These are phyloP conservation scores for Patella ulyssiponensis DNA, from an alignment of 2,888 invertebrate genomes.

Conservation along the genomic window DNA sequence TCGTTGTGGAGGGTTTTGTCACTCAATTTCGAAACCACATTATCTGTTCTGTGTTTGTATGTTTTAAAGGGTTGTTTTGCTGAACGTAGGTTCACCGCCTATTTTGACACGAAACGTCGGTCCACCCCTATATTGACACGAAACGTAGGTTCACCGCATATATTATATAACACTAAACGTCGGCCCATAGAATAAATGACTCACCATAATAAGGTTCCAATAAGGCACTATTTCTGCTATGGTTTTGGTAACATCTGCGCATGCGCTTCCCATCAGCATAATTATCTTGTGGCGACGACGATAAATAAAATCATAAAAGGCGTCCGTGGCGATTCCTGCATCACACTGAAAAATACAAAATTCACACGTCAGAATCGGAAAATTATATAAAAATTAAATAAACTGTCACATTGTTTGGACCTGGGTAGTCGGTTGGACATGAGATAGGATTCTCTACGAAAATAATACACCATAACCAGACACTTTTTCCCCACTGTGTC, in stretches of 20 bases:
- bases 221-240: slow-evolving; percentile 92
- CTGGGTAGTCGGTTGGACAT: no score
- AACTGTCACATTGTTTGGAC: no score
- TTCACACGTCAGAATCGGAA: not conserved
- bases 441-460: no score
- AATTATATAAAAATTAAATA: no score
- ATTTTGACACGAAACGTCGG: no score
- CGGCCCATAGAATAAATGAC: slow-evolving; percentile 25
- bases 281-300: slow-evolving; percentile 78
- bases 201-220: slow-evolving; percentile 92
- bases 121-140: not conserved
- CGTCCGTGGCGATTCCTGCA: slow-evolving; percentile 90
- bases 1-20: no score
- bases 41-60: no score
- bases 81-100: no score
- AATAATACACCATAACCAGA: no score
- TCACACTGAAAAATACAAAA: slow-evolving; percentile 82
- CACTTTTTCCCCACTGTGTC: no score
- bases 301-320: slow-evolving; percentile 92
- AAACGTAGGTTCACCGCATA: not conserved
- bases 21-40: no score
- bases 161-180: not conserved
- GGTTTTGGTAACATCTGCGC: slow-evolving; percentile 92
- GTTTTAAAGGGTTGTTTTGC: no score
- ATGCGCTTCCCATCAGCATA: slow-evolving; percentile 88